phyloP scores from a whole-genome alignment of 2,888 invertebrate genomes.

The Empis stercorea region DNA sequence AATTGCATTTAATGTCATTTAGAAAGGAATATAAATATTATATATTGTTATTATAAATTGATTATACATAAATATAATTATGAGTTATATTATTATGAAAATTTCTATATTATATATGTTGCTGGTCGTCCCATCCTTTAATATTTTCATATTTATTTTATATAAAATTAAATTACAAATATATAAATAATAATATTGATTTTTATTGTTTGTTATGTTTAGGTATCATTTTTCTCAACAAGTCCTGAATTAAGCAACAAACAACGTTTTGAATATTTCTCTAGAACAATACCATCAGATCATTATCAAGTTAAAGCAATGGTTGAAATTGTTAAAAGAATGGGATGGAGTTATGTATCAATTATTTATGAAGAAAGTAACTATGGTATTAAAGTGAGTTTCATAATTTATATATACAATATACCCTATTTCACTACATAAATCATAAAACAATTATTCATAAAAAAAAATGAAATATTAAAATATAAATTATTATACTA shows the following conservation, averaged over 20 bases:
- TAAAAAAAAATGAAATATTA: not conserved
- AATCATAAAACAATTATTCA: no score
- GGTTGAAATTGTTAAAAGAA: conserved; percentile 77
- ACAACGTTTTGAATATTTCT: conserved; percentile 88
- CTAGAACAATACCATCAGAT: conserved; percentile 88
- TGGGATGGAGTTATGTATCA: conserved; percentile 89
- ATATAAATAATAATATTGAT: no score
- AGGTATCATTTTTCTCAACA: conserved; percentile 94
- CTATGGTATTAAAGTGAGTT: conserved; percentile 79
- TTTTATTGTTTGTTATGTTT: conserved; percentile 1
- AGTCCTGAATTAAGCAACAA: conserved; percentile 89
- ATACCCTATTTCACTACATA: no score
- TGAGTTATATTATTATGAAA: no score
- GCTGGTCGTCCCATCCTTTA: no score
- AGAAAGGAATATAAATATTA: no score
- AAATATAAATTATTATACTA: not conserved
- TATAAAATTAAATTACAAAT: no score
- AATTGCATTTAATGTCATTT: no score
- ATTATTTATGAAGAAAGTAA: conserved; percentile 93
- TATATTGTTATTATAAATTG: no score
- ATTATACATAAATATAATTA: no score
- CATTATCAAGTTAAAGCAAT: conserved; percentile 89
- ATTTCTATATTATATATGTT: no score
- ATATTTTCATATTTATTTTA: no score
- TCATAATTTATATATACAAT: not conserved